phyloP scores from a whole-genome alignment of 2,888 invertebrate genomes.

The Philereme transversata region DNA sequence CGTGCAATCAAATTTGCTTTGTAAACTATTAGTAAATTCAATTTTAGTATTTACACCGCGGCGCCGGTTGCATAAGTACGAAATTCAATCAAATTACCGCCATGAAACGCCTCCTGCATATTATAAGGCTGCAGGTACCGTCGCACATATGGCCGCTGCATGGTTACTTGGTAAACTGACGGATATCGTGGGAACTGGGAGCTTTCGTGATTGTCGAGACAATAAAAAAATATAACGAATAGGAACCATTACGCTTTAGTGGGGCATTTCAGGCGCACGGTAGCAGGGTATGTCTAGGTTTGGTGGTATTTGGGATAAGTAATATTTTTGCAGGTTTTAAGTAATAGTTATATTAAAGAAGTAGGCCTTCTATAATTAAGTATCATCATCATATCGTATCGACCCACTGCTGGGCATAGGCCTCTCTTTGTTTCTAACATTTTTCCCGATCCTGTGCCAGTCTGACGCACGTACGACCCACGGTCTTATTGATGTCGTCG shows the following conservation, averaged over 20 bases:
- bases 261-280: slow-evolving; percentile 72
- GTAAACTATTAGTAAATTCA: too few relatives aligned
- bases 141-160: slow-evolving; percentile 73
- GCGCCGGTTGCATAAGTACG: slow-evolving; percentile 5
- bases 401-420: too few relatives aligned
- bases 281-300: slow-evolving; percentile 44
- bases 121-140: slow-evolving; percentile 66
- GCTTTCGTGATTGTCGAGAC: slow-evolving; percentile 66
- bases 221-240: slow-evolving; percentile 78
- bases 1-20: too few relatives aligned
- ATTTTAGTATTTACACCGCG: background rate
- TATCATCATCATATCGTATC: too few relatives aligned
- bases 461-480: too few relatives aligned
- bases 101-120: slow-evolving; percentile 66
- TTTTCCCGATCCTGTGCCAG: too few relatives aligned
- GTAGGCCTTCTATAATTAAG: too few relatives aligned
- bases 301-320: background rate
- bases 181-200: slow-evolving; percentile 44
- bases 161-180: slow-evolving; percentile 47
- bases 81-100: slow-evolving; percentile 57
- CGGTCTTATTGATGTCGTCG: too few relatives aligned
- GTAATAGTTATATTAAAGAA: too few relatives aligned
- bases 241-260: slow-evolving; percentile 67
- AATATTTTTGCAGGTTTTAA: background rate
- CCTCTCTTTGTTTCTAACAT: too few relatives aligned